Base-by-base conservation (phyloP, 2,888 invertebrate genomes). In the Mythimna lalbum region DNA sequence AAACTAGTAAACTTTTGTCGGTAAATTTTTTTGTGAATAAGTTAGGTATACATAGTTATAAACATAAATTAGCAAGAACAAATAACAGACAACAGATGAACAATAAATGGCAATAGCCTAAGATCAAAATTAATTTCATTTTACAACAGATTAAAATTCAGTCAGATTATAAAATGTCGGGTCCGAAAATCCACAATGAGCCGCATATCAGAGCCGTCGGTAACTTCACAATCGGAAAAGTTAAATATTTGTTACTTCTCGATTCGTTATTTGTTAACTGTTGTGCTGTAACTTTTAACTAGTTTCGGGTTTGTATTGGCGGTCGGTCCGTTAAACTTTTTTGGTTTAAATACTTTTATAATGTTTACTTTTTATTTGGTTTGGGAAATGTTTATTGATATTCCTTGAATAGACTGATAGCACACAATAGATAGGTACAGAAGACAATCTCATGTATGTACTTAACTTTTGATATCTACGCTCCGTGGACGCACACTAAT, bases 271-370 rank as follows among this genome's bases (percentile, higher is more conserved):
- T 82, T 69, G 80, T 82, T 64, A 69, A 71, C 63, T 69, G 60
- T 65, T 68, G 57, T 49, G 33, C 19, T 19, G 60, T 69, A 80
- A 83, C 63, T 80, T 80, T 80, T 75, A 82, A 80, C 80, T 82
- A 76, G 80, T 75, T 83, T 60, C 63, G 43, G 56, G 71, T 66
- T 73, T 78, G 53, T 23, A 71, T 63, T 67, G 81, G 39, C 56
- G 56, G 49, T 36, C 49, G n/a, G 17, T 21, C 21, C 59, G 63
- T 68, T 61, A 9, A 0, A 62, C 64, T 27, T 57, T 82, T 73
- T 59, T 14, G 27, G 23, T 68, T 55, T 47, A 43, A 69, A 57
- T 69, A 52, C n/a, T 65, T 73, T 63, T 59, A 61, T 52, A 50
- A 31, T 65, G 33, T 36, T 66, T 36, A 14, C 6, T 21, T 36